Evolutionary conservation across 2,888 invertebrate species (phyloP), one percentile per base, ranked within the genome.

Genomic region (Standfussiana lucernea): DNA sequence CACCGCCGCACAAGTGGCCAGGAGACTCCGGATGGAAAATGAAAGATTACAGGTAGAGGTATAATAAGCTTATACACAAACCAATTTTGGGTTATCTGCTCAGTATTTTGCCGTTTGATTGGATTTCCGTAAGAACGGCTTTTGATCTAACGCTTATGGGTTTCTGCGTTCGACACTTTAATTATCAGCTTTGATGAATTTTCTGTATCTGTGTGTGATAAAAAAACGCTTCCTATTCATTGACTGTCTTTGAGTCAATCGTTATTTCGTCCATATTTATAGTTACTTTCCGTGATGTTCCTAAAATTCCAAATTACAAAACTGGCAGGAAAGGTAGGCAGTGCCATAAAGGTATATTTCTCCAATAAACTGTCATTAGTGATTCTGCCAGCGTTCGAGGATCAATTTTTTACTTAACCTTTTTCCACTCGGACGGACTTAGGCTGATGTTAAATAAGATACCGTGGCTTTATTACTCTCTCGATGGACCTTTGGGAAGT

Each of bases 11-110:
- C 97, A 97, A 83, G 96, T 97, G 77, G 97, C 97, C 15, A 97
- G 98, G 71, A 95, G 98, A 77, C 96, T 98, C 79, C 97, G 98
- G 75, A 95, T 97, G 86, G 98, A 98, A 92, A 98, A 98, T 93
- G 98, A 98, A 93, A 97, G 98, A 78, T 96, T 98, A 80, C 96
- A 94, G 96, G 96, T 96, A 92, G 47, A 83, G 77, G 68, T 84
- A 86, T 79, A 75, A 83, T 84, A 84, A 47, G 79, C 77, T 83
- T 71, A 72, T 45, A 77, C 67, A 82, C 50, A 47, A 70, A 83
- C 66, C 64, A 78, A 86, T 83, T 83, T 83, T 67, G 78, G 78
- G 62, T 66, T 67, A 68, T 71, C 64, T 67, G 69, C 53, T 42
- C 35, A 86, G 72, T 72, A 77, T 72, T 72, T 82, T 62, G 40